Percentiles rank a stretch among this genome's conserved stretches.
phyloP scores from a whole-genome alignment of 1,140 invertebrate species.

The Diploscapter pachys region DNA sequence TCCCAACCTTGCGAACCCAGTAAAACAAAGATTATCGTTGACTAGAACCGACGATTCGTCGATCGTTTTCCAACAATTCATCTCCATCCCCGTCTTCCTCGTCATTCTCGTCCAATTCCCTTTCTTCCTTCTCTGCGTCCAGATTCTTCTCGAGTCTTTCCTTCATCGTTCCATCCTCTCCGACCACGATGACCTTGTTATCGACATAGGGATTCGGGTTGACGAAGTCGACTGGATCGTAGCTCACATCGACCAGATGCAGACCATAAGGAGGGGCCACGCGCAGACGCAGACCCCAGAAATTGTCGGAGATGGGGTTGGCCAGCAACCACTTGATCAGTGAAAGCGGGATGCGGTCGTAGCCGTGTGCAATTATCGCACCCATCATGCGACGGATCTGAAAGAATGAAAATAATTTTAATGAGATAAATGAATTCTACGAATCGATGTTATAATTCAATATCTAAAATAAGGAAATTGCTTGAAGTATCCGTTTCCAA shows the following conservation, averaged over 20 bases:
- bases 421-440: not conserved
- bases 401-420: not conserved
- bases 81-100: too few relatives aligned
- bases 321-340: constrained; percentile 41
- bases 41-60: too few relatives aligned
- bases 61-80: too few relatives aligned
- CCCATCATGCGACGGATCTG: constrained; percentile 50
- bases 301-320: constrained; percentile 40
- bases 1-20: too few relatives aligned
- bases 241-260: constrained; percentile 49
- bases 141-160: too few relatives aligned
- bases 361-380: constrained; percentile 35
- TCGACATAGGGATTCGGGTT: constrained; percentile 39
- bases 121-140: too few relatives aligned
- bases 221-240: constrained; percentile 43
- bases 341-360: constrained; percentile 20
- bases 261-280: constrained; percentile 44
- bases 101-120: too few relatives aligned
- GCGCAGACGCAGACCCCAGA: constrained; percentile 26
- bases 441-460: not conserved
- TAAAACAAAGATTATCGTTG: too few relatives aligned
- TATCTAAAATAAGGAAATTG: not conserved
- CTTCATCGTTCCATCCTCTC: too few relatives aligned
- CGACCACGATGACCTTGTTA: too few relatives aligned
- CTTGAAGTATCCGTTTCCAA: not conserved